phyloP scores from a whole-genome alignment of 2,113 vertebrate genomes.

The Phalacrocorax brasilianus region DNA sequence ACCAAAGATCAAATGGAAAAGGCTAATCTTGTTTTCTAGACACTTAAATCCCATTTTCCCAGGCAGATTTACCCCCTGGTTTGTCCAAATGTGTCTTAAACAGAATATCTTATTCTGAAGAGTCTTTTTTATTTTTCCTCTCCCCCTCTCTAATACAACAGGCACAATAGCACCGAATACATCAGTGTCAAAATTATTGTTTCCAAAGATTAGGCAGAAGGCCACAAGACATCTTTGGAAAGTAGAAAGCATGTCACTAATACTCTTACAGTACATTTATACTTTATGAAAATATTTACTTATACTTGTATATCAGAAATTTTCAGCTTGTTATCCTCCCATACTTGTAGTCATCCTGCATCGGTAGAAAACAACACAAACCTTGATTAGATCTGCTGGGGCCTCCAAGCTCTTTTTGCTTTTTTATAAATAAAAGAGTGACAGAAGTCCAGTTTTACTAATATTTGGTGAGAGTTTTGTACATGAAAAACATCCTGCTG shows the following conservation, averaged over 20 bases:
- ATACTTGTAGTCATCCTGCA: neutral
- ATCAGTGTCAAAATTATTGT: constrained; percentile 38
- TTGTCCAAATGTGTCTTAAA: constrained; percentile 50
- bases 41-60: constrained; percentile 69
- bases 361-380: neutral
- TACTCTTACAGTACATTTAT: neutral
- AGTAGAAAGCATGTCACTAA: neutral
- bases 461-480: neutral
- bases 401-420: neutral
- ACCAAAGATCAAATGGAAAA: constrained; percentile 61
- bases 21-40: constrained; percentile 72
- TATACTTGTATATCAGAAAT: neutral
- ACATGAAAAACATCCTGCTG: neutral
- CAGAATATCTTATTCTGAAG: constrained; percentile 54
- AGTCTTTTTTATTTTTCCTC: neutral
- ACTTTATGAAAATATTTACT: neutral
- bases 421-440: neutral
- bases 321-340: neutral
- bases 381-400: neutral
- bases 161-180: constrained; percentile 38
- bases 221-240: neutral
- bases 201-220: constrained; percentile 5
- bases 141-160: neutral
- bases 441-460: neutral
- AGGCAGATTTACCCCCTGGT: constrained; percentile 46